Evolutionary conservation across 2,113 vertebrate species (phyloP), one percentile per base, ranked within the genome.

Genomic region (Hiodon tergisus): DNA sequence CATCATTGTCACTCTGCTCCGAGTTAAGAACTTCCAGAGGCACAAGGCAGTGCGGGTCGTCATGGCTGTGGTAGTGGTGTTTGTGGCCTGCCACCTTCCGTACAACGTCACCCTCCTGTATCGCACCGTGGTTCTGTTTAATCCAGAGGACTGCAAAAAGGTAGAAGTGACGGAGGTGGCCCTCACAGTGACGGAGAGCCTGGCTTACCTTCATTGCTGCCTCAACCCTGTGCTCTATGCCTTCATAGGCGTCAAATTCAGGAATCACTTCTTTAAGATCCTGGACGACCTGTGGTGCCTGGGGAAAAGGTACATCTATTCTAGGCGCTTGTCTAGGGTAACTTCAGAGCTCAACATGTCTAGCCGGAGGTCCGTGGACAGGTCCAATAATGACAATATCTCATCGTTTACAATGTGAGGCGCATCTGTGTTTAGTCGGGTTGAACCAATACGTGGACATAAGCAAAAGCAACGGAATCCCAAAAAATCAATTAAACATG

Each of bases 151-250:
- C 0, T 98, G 96, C 74, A 2, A 13, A 0, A 0, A 0, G 0
- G 80, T 74, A 0, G 84, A 86, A 0, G 2, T 2, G 1, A 17
- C 87, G 31, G 4, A 75, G 3, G 86, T 88, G 8, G 63, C 71
- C 0, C 79, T 74, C 59, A 86, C 50, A 0, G 6, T 87, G 70
- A 90, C 92, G 0, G 89, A 94, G 83, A 88, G 86, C 13, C 5
- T 97, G 68, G 95, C 96, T 8, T 97, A 95, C 83, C 89, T 97
- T 77, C 96, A 94, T 81, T 95, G 95, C 82, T 96, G 96, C 16
- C 86, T 97, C 62, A 98, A 98, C 86, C 96, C 96, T 0, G 81
- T 96, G 66, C 91, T 98, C 14, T 98, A 98, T 0, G 96, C 95
- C 0, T 98, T 98, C 7, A 82, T 96, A 0, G 95, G 95, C 0